phyloP scores from a whole-genome alignment of 2,797 vertebrate species.

The Prionace glauca region DNA sequence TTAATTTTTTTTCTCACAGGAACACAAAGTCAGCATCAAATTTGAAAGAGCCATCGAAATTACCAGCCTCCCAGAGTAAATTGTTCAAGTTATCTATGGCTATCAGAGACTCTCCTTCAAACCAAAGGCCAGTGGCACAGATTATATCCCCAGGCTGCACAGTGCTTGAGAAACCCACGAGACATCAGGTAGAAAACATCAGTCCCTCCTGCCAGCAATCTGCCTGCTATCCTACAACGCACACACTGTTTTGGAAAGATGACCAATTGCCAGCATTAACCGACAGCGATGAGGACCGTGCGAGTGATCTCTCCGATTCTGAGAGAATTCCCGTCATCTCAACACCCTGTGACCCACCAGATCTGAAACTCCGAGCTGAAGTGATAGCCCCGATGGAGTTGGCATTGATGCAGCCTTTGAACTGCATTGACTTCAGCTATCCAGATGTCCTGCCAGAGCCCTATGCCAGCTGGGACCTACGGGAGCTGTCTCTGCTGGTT shows the following conservation, averaged over 20 bases:
- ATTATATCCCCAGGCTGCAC: neutral
- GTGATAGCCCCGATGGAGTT: constrained; percentile 57
- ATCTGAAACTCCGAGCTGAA: constrained; percentile 76
- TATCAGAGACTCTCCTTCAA: neutral
- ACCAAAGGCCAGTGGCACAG: neutral
- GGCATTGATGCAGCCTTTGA: constrained; percentile 37
- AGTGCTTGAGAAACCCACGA: neutral
- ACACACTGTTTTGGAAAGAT: neutral
- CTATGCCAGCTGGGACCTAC: constrained; percentile 79
- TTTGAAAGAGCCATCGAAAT: neutral
- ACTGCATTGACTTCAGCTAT: constrained; percentile 53
- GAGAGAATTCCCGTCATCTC: constrained; percentile 62
- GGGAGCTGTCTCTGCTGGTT: constrained; percentile 65
- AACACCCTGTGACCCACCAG: constrained; percentile 63
- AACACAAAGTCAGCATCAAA: neutral
- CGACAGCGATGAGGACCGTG: constrained; percentile 74
- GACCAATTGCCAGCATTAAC: neutral
- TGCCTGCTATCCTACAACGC: neutral
- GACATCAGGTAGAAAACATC: too few relatives aligned
- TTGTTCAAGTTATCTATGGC: neutral
- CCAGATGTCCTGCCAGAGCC: constrained; percentile 82
- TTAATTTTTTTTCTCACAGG: neutral
- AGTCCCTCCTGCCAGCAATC: neutral
- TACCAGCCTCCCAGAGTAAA: neutral
- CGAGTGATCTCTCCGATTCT: constrained; percentile 79